These are phyloP conservation scores for Camponotus floridanus DNA, from an alignment of 1,140 invertebrate genomes.

Conservation along the genomic window DNA sequence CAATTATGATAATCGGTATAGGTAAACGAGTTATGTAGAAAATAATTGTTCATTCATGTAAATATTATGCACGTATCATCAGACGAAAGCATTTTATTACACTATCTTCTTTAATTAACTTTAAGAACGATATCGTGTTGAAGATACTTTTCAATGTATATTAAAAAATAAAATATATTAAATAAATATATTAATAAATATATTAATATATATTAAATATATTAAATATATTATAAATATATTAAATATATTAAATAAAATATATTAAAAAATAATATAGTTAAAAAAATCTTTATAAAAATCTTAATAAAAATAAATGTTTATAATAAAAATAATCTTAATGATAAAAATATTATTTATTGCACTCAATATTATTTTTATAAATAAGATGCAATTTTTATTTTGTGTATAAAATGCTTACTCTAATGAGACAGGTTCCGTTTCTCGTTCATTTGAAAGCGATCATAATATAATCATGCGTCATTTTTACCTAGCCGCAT, in stretches of 20 bases:
- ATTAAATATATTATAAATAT: no score
- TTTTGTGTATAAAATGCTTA: not conserved
- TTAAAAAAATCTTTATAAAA: not conserved
- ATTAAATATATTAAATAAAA: no score
- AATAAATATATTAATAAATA: no score
- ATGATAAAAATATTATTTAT: not conserved
- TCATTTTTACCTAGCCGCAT: slow-evolving; percentile 81
- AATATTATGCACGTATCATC: not conserved
- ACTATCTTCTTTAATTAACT: slow-evolving; percentile 2
- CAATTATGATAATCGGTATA: not conserved
- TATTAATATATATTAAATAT: no score
- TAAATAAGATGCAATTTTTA: not conserved
- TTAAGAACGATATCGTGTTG: not conserved
- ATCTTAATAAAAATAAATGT: not conserved
- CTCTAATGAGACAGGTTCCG: slow-evolving; percentile 1
- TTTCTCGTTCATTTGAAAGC: slow-evolving; percentile 62
- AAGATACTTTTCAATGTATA: not conserved
- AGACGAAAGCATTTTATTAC: not conserved
- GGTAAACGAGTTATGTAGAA: not conserved
- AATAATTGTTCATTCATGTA: not conserved
- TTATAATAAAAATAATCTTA: no score
- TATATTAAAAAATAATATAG: not conserved
- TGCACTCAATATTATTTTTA: not conserved
- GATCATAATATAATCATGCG: slow-evolving; percentile 56
- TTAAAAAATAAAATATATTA: not conserved